These are phyloP conservation scores for Acrobeloides nanus DNA, from an alignment of 2,888 invertebrate species.

Conservation along the genomic window DNA sequence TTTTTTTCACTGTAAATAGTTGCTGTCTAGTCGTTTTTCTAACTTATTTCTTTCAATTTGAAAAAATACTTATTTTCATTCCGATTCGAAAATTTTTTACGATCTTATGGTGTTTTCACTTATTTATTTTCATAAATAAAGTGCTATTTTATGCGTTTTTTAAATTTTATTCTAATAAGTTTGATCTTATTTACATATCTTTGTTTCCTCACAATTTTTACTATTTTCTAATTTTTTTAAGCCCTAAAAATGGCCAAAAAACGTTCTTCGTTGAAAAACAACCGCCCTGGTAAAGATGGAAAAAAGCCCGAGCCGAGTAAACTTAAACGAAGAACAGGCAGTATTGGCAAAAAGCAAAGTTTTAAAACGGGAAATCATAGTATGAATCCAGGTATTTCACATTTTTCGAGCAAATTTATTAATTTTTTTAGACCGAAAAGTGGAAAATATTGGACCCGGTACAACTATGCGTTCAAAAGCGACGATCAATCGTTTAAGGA, in stretches of 20 bases:
- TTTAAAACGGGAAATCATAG: conserved; percentile 75
- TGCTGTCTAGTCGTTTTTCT: no score
- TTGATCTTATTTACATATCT: no score
- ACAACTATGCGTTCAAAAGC: conserved; percentile 64
- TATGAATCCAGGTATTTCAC: conserved; percentile 74
- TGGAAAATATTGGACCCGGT: conserved; percentile 55
- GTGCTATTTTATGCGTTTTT: no score
- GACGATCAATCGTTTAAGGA: conserved; percentile 89
- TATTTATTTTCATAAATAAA: no score
- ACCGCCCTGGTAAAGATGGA: conserved; percentile 16
- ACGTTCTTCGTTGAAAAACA: conserved; percentile 21
- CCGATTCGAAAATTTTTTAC: no score
- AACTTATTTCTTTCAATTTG: no score
- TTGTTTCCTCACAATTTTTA: no score
- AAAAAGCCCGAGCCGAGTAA: conserved; percentile 22
- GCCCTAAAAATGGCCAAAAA: conserved; percentile 23
- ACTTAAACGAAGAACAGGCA: conserved; percentile 24
- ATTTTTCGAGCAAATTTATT: neutral
- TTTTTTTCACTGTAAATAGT: no score
- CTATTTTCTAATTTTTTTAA: conserved; percentile 8
- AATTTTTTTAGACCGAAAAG: conserved; percentile 60
- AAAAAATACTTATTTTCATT: no score
- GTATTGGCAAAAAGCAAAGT: conserved; percentile 59
- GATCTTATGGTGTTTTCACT: no score
- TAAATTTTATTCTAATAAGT: no score